Percentiles rank a stretch among this genome's conserved stretches.
phyloP scores from a whole-genome alignment of 2,113 vertebrate species.

The Colaptes auratus region DNA sequence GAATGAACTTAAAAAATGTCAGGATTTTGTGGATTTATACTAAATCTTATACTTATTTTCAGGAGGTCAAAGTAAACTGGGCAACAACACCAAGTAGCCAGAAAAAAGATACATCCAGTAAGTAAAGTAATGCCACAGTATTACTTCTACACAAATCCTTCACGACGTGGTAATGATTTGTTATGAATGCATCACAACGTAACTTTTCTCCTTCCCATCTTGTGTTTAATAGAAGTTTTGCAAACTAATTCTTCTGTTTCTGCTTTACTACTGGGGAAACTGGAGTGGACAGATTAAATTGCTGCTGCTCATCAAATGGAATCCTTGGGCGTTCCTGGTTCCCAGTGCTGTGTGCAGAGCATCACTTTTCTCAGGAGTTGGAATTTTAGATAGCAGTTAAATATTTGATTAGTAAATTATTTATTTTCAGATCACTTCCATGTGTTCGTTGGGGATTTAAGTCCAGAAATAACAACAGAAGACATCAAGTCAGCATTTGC shows the following conservation, averaged over 20 bases:
- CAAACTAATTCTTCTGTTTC: conserved; percentile 65
- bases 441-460: conserved; percentile 99
- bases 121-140: conserved; percentile 76
- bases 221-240: conserved; percentile 30
- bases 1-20: background rate
- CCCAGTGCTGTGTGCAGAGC: conserved; percentile 16
- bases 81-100: conserved; percentile 99
- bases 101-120: conserved; percentile 99
- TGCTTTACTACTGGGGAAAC: conserved; percentile 52
- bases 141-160: conserved; percentile 22
- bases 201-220: conserved; percentile 34
- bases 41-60: conserved; percentile 79
- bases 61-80: conserved; percentile 99
- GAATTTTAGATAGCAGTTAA: conserved; percentile 40
- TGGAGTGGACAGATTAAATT: conserved; percentile 60
- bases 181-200: conserved; percentile 6
- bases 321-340: background rate
- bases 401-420: conserved; percentile 72
- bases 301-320: conserved; percentile 51
- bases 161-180: background rate
- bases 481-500: conserved; percentile 98
- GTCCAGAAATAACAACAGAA: conserved; percentile 98
- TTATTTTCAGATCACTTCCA: conserved; percentile 95
- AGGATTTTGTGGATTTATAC: conserved; percentile 43
- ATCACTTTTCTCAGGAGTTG: conserved; percentile 33